Evolutionary conservation across 2,797 vertebrate genomes (phyloP).

Genomic region (Eidolon dupreanum): DNA sequence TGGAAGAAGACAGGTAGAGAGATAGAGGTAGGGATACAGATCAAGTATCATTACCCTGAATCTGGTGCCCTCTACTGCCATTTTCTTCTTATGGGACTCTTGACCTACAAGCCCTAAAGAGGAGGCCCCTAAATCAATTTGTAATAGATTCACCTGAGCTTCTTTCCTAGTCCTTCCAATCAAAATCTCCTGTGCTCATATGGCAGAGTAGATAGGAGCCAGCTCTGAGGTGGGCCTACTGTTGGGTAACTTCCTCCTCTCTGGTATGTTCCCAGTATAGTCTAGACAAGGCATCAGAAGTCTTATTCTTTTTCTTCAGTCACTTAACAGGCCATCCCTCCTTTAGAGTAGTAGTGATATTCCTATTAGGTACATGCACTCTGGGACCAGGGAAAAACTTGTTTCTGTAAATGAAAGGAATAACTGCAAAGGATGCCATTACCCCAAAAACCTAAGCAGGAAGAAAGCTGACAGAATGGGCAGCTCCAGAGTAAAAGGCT

Average conservation of each 20-base stretch:
- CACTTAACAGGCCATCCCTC: not conserved
- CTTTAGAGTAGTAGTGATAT: slow-evolving; percentile 26
- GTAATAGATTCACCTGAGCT: not conserved
- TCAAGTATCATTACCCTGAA: not conserved
- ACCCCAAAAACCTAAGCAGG: not conserved
- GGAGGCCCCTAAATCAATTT: not conserved
- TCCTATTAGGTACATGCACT: slow-evolving; percentile 27
- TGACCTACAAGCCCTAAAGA: not conserved
- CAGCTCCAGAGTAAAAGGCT: not conserved
- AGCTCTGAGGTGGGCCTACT: not conserved
- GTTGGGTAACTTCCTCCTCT: not conserved
- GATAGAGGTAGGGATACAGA: not conserved
- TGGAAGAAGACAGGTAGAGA: not conserved
- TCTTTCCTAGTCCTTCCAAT: not conserved
- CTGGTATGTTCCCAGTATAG: not conserved
- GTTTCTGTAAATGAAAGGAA: slow-evolving; percentile 51
- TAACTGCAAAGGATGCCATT: slow-evolving; percentile 19
- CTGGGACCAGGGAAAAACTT: slow-evolving; percentile 25
- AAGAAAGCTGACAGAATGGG: slow-evolving; percentile 4
- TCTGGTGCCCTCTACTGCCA: not conserved
- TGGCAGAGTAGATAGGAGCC: not conserved
- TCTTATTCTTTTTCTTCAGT: not conserved
- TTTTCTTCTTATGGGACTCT: not conserved
- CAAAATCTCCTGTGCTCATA: not conserved
- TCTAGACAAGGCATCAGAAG: not conserved